Conservation (phyloP, 2,888 invertebrate species). For the Vanessa cardui region DNA sequence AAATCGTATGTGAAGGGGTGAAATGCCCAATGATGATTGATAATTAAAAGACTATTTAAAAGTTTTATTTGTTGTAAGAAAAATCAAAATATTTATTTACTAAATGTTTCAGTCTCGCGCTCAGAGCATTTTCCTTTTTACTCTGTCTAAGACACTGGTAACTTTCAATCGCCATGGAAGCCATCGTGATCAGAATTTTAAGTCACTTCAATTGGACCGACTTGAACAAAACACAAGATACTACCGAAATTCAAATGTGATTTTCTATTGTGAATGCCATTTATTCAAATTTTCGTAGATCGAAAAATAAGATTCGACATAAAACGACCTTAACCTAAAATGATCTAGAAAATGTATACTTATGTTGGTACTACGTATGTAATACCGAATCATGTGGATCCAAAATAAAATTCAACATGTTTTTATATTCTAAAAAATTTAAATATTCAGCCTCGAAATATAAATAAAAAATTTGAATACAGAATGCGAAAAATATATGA, state of each 20-base stretch:
- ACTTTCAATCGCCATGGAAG: conserved; percentile 19
- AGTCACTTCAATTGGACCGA: conserved; percentile 23
- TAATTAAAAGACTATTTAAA: too few species aligned
- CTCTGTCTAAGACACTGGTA: conserved; percentile 14
- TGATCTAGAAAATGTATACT: background rate
- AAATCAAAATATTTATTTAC: background rate
- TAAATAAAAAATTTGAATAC: background rate
- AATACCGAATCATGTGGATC: too few species aligned
- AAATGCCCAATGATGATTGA: too few species aligned
- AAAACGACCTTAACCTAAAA: background rate
- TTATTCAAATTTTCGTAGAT: background rate
- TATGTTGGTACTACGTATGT: too few species aligned
- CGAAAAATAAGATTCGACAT: background rate
- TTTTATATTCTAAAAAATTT: background rate
- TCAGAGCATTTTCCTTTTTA: conserved; percentile 12
- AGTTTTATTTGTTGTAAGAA: too few species aligned
- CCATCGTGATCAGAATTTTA: conserved; percentile 32
- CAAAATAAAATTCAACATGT: background rate
- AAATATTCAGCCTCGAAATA: background rate
- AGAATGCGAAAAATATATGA: background rate
- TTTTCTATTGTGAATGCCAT: background rate
- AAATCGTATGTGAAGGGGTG: too few species aligned
- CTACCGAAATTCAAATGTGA: background rate
- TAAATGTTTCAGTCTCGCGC: background rate
- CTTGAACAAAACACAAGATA: conserved; percentile 22